Evolutionary conservation across 2,888 invertebrate genomes (phyloP), one percentile per base, ranked within the genome.

Genomic region (Meghimatium bilineatum): DNA sequence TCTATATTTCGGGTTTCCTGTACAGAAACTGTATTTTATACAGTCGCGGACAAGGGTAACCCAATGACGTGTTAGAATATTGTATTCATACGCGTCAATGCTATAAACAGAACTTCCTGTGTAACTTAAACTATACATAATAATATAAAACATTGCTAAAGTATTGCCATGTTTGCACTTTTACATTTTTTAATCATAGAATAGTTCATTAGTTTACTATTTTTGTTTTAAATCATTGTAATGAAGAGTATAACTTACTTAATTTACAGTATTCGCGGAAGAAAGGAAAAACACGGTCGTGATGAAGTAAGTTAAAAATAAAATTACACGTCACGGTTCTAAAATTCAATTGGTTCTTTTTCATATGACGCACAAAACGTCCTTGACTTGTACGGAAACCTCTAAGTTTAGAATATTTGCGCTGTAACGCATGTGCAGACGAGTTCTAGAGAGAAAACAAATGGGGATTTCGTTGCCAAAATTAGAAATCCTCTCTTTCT

Each of bases 301-400:
- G 10, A 49, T 63, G 29, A 10, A 63, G 38, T n/a, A n/a, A 29
- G 49, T 36, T 83, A 83, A 83, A 83, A 72, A 83, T 83, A 83
- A 60, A 72, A 23, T 38, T 72, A 60, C 32, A 83, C 83, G 83
- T 83, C 83, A 83, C 79, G 32, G 38, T n/a, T 29, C 29, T 44
- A 75, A n/a, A 32, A 34, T 69, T 56, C 44, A 38, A 67, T 60
- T 77, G 67, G 82, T 26, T 77, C 60, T 26, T 36, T 20, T 56
- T 8, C 1, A 32, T 72, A 49, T 83, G 83, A 83, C 83, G 83
- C 66, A 71, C 49, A 72, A 52, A 67, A 63, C 52, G 83, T 17
- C 83, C 83, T 83, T 83, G 83, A 83, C 83, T 34, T 38, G n/a
- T 14, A 6, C 29, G 82, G 69, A 52, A 82, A 82, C 56, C 82